phyloP scores from a whole-genome alignment of 2,113 vertebrate species.

The Crotalus viridis region DNA sequence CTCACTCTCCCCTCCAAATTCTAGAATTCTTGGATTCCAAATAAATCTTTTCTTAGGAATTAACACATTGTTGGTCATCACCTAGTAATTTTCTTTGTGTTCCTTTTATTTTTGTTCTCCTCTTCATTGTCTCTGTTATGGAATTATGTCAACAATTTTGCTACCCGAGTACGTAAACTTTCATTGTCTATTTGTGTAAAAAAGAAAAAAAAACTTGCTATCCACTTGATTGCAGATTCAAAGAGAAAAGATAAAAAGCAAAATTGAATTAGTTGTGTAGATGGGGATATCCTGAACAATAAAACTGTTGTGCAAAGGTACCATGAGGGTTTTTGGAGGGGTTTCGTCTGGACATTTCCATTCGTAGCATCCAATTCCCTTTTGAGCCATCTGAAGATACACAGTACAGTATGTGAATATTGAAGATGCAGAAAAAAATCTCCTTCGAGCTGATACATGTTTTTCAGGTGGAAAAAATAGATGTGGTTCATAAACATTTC shows the following conservation, averaged over 20 bases:
- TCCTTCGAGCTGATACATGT: not conserved
- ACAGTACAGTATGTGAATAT: not conserved
- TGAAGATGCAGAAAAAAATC: not conserved
- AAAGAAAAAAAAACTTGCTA: not conserved
- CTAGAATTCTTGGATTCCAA: not conserved
- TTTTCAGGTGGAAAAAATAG: not conserved
- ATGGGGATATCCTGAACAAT: not conserved
- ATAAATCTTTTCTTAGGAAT: not conserved
- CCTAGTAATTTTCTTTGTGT: not conserved
- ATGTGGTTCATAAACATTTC: not conserved
- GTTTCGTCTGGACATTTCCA: not conserved
- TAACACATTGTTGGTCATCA: not conserved
- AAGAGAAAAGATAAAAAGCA: not conserved
- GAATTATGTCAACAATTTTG: not conserved
- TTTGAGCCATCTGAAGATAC: not conserved
- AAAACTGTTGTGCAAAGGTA: not conserved
- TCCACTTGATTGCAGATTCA: slow-evolving; percentile 31
- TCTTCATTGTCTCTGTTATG: not conserved
- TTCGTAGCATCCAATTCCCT: not conserved
- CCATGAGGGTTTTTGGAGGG: not conserved
- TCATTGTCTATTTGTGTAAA: not conserved
- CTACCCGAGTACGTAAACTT: not conserved
- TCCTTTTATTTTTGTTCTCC: not conserved
- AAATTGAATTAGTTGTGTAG: not conserved
- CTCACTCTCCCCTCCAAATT: not conserved